phyloP scores from a whole-genome alignment of 1,140 invertebrate genomes.

The Sinella curviseta region DNA sequence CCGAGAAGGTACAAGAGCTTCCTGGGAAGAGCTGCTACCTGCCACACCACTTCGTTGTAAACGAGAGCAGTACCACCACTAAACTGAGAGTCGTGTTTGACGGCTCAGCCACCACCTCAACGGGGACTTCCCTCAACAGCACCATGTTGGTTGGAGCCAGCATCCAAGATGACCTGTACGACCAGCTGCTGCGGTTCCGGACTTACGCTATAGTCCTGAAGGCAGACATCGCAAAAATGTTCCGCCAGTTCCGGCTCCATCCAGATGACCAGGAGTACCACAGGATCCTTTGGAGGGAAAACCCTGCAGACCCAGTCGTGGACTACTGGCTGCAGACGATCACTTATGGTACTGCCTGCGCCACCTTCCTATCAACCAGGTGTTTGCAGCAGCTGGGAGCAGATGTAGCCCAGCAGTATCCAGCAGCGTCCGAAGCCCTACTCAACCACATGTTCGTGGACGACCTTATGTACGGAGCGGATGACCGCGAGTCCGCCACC shows the following conservation, averaged over 20 bases:
- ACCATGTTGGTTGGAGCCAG: slow-evolving; percentile 51
- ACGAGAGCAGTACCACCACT: slow-evolving; percentile 48
- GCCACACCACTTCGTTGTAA: slow-evolving; percentile 52
- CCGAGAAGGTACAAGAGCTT: not conserved
- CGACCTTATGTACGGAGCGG: slow-evolving; percentile 31
- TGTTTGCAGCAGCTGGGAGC: slow-evolving; percentile 51
- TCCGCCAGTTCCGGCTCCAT: slow-evolving; percentile 39
- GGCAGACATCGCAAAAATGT: slow-evolving; percentile 52
- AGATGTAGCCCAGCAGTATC: slow-evolving; percentile 20
- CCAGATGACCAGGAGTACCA: slow-evolving; percentile 47
- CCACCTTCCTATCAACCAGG: slow-evolving; percentile 53
- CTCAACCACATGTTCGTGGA: slow-evolving; percentile 37
- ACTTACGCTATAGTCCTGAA: slow-evolving; percentile 52
- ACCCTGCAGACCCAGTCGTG: slow-evolving; percentile 45
- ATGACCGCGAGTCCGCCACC: slow-evolving; percentile 23
- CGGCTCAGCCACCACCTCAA: slow-evolving; percentile 51
- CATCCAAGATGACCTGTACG: slow-evolving; percentile 53
- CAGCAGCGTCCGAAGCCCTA: slow-evolving; percentile 35
- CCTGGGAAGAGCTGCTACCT: slow-evolving; percentile 45
- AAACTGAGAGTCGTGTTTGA: slow-evolving; percentile 55
- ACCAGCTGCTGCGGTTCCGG: slow-evolving; percentile 55
- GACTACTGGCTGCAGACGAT: slow-evolving; percentile 49
- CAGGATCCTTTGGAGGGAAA: slow-evolving; percentile 53
- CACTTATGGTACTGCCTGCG: slow-evolving; percentile 54
- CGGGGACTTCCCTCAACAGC: slow-evolving; percentile 54